Evolutionary conservation across 92 coral and sea anemone genomes (phyloP).

Genomic region (Phenganax marumi): DNA sequence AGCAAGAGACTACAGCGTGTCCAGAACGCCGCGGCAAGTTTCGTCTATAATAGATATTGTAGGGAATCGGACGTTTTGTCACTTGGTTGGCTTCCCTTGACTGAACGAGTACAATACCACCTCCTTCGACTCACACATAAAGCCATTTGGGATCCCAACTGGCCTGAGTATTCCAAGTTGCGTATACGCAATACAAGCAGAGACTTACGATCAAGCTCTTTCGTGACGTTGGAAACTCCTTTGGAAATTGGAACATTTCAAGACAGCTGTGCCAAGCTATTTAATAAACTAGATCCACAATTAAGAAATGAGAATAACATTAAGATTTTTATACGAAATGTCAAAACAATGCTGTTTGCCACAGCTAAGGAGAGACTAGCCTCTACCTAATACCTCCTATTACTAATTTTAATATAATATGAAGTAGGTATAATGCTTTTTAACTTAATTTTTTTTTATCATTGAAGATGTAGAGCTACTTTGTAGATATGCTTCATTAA

Average conservation of each 20-base stretch:
- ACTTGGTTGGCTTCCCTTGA: slow-evolving; percentile 11
- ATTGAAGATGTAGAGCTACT: slow-evolving; percentile 4
- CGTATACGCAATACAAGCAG: slow-evolving; percentile 34
- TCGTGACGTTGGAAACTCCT: slow-evolving; percentile 20
- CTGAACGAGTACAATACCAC: slow-evolving; percentile 33
- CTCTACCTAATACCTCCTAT: neutral
- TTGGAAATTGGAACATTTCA: slow-evolving; percentile 39
- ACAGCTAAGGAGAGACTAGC: slow-evolving; percentile 22
- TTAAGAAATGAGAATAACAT: slow-evolving; percentile 25
- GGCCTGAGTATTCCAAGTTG: slow-evolving; percentile 30
- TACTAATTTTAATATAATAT: too few relatives aligned
- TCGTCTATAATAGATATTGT: slow-evolving; percentile 33
- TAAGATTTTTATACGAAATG: neutral
- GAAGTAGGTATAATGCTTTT: neutral
- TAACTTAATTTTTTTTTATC: neutral
- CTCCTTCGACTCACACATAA: slow-evolving; percentile 17
- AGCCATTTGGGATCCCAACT: slow-evolving; percentile 38
- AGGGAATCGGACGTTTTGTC: slow-evolving; percentile 23
- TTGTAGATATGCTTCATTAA: slow-evolving; percentile 8
- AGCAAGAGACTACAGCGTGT: slow-evolving; percentile 17
- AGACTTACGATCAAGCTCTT: slow-evolving; percentile 36
- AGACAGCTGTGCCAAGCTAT: slow-evolving; percentile 43
- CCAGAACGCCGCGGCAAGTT: slow-evolving; percentile 35
- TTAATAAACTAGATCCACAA: slow-evolving; percentile 25
- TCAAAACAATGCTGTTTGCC: slow-evolving; percentile 1